Percentiles rank a stretch among this genome's conserved stretches.
These are phyloP conservation scores for Tetrapedia diversipes DNA, from an alignment of 2,888 invertebrate genomes.

Conservation along the genomic window DNA sequence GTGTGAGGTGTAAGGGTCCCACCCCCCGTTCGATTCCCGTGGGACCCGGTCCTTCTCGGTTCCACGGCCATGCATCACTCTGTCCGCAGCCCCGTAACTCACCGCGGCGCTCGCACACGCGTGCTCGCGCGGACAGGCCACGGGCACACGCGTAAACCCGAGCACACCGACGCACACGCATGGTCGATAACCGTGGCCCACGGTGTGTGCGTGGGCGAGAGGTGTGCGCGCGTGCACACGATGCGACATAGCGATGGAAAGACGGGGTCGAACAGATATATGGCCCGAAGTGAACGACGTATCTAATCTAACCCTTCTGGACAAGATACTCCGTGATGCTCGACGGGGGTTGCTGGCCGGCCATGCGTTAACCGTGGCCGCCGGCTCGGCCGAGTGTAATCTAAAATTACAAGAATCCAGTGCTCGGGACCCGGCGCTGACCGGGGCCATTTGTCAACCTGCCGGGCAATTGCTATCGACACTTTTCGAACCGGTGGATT, in stretches of 20 bases:
- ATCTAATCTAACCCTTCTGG: constrained; percentile 82
- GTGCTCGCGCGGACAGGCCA: constrained; percentile 54
- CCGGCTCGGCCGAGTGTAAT: constrained; percentile 67
- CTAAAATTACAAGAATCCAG: constrained; percentile 73
- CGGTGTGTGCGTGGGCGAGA: constrained; percentile 30
- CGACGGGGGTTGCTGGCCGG: constrained; percentile 62
- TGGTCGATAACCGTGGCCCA: constrained; percentile 66
- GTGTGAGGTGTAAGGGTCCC: constrained; percentile 78
- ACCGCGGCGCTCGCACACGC: constrained; percentile 67
- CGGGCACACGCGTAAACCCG: constrained; percentile 15
- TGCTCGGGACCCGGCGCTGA: constrained; percentile 26
- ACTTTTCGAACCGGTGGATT: constrained; percentile 29
- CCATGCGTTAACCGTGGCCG: constrained; percentile 70
- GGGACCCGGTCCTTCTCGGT: constrained; percentile 80
- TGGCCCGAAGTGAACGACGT: constrained; percentile 78
- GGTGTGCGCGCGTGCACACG: constrained; percentile 43
- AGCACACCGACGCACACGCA: constrained; percentile 54
- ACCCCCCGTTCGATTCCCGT: constrained; percentile 78
- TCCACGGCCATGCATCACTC: constrained; percentile 82
- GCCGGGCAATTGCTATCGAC: constrained; percentile 66
- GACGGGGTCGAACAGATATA: constrained; percentile 78
- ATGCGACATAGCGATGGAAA: constrained; percentile 73
- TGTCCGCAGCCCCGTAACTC: constrained; percentile 82
- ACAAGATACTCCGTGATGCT: constrained; percentile 79
- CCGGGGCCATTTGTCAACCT: constrained; percentile 63